Base-by-base conservation (phyloP, 1,140 invertebrate genomes). In the Polypedilum vanderplanki region DNA sequence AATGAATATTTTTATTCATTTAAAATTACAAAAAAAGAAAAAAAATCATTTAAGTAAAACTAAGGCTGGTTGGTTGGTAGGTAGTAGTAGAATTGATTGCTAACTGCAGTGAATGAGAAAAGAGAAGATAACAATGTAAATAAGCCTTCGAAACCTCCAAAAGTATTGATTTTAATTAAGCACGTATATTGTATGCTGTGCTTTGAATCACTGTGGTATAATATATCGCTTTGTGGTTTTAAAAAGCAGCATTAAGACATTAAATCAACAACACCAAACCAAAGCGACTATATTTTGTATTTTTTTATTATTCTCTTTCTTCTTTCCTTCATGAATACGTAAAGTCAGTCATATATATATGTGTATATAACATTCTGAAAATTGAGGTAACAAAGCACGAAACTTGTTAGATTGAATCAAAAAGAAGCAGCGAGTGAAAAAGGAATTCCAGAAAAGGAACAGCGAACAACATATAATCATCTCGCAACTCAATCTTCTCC, bases 361-460 rank as follows among this genome's bases (percentile, higher is more conserved):
- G n/a, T 57, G n/a, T 57, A 57, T 57, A 57, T 57, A 57, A 57
- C n/a, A 57, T 57, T 57, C 46, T 57, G 46, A 57, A 70, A 70
- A 70, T 70, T 70, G 20, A 70, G 65, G 65, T 70, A 70, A 70
- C 65, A 70, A 22, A 70, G 65, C 65, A 70, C 65, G 65, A 70
- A 70, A 70, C 65, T 70, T 70, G 65, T 70, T 70, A 70, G 65
- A 70, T 70, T 70, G 65, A 70, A 70, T 70, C 65, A 70, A 70
- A 70, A 70, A 70, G 65, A 70, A 70, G 46, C 46, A 57, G 46
- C 46, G 46, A 57, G 65, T 70, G 65, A 70, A 70, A 70, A 70
- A 70, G 65, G 65, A 70, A 70, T 70, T 20, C 65, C 65, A 70
- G 18, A 70, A 70, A 70, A 70, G 65, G 46, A 57, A 57, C 46